Evolutionary conservation across 2,797 vertebrate genomes (phyloP), one percentile per base, ranked within the genome.

Genomic region (Pelodytes ibericus): DNA sequence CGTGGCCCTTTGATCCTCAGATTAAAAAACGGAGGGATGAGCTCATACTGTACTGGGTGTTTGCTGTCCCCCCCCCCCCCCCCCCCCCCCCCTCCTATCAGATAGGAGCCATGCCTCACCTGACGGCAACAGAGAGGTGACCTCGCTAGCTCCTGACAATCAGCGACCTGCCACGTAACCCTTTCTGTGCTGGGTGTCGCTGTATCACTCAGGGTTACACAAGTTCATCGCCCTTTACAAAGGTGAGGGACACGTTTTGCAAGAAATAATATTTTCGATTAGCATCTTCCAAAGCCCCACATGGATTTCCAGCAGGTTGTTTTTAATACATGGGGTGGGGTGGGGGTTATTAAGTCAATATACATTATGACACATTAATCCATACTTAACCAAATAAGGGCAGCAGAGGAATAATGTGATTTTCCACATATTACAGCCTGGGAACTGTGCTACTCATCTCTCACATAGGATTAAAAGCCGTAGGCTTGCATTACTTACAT

Each of bases 11-110:
- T 64, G 27, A 47, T 36, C 24, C 13, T 16, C 29, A 77, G 60
- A 71, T 59, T n/a, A n/a, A 58, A 71, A 15, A 39, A 51, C 13
- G 24, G 22, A 68, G 60, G 27, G 60, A n/a, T 77, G 75, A 77
- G 51, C 36, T 77, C 68, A 77, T 39, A 31, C 13, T 11, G 16
- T 31, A 18, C 10, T 1, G 69, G 69, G 69, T 5, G 57, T 33
- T n/a, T 7, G 18, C 22, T n/a, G n/a, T n/a, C n/a, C n/a, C n/a
- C n/a, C n/a, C n/a, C n/a, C n/a, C n/a, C n/a, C n/a, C n/a, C n/a
- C n/a, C n/a, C n/a, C n/a, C n/a, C n/a, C n/a, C n/a, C n/a, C n/a
- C n/a, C n/a, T 26, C 51, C 47, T 58, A 72, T 72, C 44, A 16
- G 30, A 44, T 24, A n/a, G 71, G 58, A 51, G 18, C 11, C 9